These are phyloP conservation scores for Heteractis magnifica DNA, from an alignment of 92 coral and sea anemone genomes.

Conservation along the genomic window DNA sequence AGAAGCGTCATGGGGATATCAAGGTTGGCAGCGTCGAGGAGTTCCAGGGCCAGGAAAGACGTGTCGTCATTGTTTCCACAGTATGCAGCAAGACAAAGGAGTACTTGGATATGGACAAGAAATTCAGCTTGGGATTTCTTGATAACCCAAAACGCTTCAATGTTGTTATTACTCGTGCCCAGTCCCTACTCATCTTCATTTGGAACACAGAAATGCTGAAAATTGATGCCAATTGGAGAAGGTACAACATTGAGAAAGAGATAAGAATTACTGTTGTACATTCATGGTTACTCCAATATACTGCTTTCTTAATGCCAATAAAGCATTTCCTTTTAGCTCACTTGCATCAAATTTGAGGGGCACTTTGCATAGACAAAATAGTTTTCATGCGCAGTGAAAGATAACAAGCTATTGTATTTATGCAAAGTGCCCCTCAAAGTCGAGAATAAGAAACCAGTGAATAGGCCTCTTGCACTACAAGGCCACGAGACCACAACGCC, in stretches of 20 bases:
- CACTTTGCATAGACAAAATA: too few species aligned
- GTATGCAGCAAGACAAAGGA: conserved; percentile 73
- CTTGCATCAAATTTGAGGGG: too few species aligned
- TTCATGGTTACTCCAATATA: too few species aligned
- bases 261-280: too few species aligned
- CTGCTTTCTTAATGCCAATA: too few species aligned
- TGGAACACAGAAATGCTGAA: conserved; percentile 72
- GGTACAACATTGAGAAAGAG: conserved; percentile 9
- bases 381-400: too few species aligned
- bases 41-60: conserved; percentile 81
- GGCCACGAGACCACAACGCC: too few species aligned
- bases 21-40: conserved; percentile 90
- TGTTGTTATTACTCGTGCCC: conserved; percentile 77
- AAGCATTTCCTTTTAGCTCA: too few species aligned
- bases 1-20: conserved; percentile 49
- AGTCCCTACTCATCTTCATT: conserved; percentile 66
- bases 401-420: too few species aligned
- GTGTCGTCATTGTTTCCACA: conserved; percentile 68
- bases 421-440: too few species aligned
- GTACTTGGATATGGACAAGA: conserved; percentile 58
- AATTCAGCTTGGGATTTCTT: conserved; percentile 66
- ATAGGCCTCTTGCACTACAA: too few species aligned
- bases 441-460: too few species aligned
- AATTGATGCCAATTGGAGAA: conserved; percentile 61
- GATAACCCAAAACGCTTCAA: conserved; percentile 81